Evolutionary conservation across 2,888 invertebrate genomes (phyloP), one percentile per base, ranked within the genome.

Genomic region (Seladonia tumulorum): DNA sequence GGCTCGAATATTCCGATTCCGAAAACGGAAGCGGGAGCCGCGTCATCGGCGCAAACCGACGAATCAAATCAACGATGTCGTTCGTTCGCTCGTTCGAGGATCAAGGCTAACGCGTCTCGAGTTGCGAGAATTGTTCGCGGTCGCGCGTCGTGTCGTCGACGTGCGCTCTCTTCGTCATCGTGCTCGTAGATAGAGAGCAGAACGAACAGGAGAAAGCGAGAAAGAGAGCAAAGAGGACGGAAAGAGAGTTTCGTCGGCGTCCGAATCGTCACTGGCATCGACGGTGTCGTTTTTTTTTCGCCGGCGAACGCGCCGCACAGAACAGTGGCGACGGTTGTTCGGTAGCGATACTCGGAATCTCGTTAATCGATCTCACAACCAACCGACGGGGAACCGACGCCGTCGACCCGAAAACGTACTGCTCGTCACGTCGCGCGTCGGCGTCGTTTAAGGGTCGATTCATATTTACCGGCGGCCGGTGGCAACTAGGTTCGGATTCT

Each of bases 101-200:
- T 89, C 92, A 90, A 92, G 91, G 92, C 90, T 90, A 88, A 86
- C 85, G 88, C 76, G 91, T 92, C 88, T 92, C 90, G 82, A 87
- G 89, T 91, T 91, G 76, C 91, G 76, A 83, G 89, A 82, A 93
- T 93, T 93, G 92, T 93, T 88, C 90, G 83, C 85, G 87, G 85
- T 89, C 92, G 90, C 82, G 88, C 79, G 88, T 88, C 93, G 88
- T 90, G 88, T 90, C 92, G 87, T 79, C 76, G 79, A 53, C 73
- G 66, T 70, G 14, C 39, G 22, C 12, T 70, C 70, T 39, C 35
- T 35, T 35, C 70, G 73, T 81, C 80, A 49, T 29, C 72, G 79
- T 53, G 53, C 35, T 66, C 68, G 49, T 18, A 60, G 74, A 39
- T 71, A 22, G n/a, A 70, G 79, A 57, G 16, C 35, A 49, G 14